Conservation (phyloP, 2,888 invertebrate species). For the Hydroisotoma schaefferi region DNA sequence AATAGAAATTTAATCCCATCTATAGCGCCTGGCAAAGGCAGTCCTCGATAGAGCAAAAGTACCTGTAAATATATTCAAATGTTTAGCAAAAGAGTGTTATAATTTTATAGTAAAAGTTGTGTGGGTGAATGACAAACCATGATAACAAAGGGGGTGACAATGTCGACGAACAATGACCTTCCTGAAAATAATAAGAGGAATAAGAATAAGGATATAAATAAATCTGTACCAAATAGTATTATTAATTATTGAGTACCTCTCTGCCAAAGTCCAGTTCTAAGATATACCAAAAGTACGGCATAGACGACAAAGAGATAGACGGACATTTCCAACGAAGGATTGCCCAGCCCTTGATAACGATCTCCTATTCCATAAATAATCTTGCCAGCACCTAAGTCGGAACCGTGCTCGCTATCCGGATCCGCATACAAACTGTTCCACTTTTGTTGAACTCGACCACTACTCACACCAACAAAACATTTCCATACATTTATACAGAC, state of each 20-base stretch:
- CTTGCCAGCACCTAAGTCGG: not conserved
- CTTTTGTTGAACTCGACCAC: conserved; percentile 6
- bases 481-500: not conserved
- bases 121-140: too few species aligned
- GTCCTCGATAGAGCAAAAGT: conserved; percentile 1
- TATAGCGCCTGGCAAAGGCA: not conserved
- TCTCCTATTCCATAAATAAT: not conserved
- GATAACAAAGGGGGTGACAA: too few species aligned
- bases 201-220: too few species aligned
- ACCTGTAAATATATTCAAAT: too few species aligned
- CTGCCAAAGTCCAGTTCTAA: too few species aligned
- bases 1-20: not conserved
- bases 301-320: not conserved
- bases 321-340: not conserved
- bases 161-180: too few species aligned
- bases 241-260: too few species aligned
- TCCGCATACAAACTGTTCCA: not conserved
- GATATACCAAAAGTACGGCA: not conserved
- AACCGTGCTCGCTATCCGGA: too few species aligned
- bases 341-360: not conserved
- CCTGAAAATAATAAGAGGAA: too few species aligned
- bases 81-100: too few species aligned
- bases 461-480: not conserved
- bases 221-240: too few species aligned
- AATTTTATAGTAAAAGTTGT: too few species aligned